Percentiles rank a stretch among this genome's conserved stretches.
Conservation (phyloP, 2,797 vertebrate genomes). For the Smutsia gigantea region DNA sequence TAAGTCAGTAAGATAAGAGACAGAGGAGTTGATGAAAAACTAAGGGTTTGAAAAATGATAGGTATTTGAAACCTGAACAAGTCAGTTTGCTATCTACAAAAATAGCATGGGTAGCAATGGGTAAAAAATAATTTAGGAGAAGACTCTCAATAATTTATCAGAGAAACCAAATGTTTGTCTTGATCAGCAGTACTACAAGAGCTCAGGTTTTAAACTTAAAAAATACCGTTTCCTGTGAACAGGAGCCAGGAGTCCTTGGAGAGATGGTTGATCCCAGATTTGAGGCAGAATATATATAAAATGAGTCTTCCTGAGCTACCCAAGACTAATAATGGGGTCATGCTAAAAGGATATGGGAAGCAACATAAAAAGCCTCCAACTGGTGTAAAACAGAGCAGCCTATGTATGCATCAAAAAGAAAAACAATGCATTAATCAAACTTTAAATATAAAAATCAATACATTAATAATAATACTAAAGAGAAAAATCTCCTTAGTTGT, state of each 20-base stretch:
- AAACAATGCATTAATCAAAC: background rate
- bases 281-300: background rate
- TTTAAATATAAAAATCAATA: conserved; percentile 38
- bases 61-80: conserved; percentile 17
- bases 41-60: background rate
- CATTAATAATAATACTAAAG: background rate
- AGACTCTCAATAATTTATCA: background rate
- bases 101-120: background rate
- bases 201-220: background rate
- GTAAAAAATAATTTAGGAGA: background rate
- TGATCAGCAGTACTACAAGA: background rate
- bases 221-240: background rate
- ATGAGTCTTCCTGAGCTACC: background rate
- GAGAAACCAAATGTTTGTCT: background rate
- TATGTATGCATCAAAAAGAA: conserved; percentile 28
- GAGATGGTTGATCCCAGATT: background rate
- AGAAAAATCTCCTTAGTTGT: conserved; percentile 4
- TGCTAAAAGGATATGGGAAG: background rate
- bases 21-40: background rate
- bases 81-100: conserved; percentile 1
- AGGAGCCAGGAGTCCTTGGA: background rate
- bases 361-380: background rate
- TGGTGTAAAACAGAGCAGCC: background rate
- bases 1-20: background rate
- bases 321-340: background rate